Evolutionary conservation across 2,113 vertebrate genomes (phyloP), one percentile per base, ranked within the genome.

Genomic region (Cettia cetti): DNA sequence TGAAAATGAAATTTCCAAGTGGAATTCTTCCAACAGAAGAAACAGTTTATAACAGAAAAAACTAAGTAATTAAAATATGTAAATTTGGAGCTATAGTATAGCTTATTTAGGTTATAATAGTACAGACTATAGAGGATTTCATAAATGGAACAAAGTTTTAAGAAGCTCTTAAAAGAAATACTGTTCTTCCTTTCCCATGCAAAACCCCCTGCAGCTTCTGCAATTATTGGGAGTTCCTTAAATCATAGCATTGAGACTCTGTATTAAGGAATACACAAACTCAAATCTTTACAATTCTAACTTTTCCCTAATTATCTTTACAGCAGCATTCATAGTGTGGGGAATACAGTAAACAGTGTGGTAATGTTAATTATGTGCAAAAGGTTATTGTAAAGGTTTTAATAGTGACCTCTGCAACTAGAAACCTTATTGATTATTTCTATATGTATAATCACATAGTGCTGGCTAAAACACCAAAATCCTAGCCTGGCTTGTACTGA

Each of bases 351-450:
- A 87, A 89, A 89, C 13, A 0, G 0, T 33, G 16, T 61, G 42
- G 63, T 68, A 77, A 85, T 21, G 30, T 86, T 93, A 93, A 96
- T 75, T 83, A 92, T 2, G 15, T 86, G 79, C 40, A 86, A 95
- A 90, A 52, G 35, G 79, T 68, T 83, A 90, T 68, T 90, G 63
- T 92, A 94, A 95, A 94, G 78, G 47, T 86, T 95, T 92, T 82
- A 90, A 94, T 59, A 85, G 66, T 65, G 82, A 82, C 79, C 28
- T 70, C 47, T 60, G 52, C 82, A 88, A 85, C 81, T 87, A 40
- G 50, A 77, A 89, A 77, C 35, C 44, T 54, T 91, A 91, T 16
- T 91, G 94, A 92, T 89, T 13, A 74, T 40, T 75, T 74, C 63
- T 70, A 4, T 44, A 31, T 37, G 6, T 59, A n/a, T 60, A 82